phyloP scores from a whole-genome alignment of 1,140 invertebrate genomes.

The Zaprionus nigranus region DNA sequence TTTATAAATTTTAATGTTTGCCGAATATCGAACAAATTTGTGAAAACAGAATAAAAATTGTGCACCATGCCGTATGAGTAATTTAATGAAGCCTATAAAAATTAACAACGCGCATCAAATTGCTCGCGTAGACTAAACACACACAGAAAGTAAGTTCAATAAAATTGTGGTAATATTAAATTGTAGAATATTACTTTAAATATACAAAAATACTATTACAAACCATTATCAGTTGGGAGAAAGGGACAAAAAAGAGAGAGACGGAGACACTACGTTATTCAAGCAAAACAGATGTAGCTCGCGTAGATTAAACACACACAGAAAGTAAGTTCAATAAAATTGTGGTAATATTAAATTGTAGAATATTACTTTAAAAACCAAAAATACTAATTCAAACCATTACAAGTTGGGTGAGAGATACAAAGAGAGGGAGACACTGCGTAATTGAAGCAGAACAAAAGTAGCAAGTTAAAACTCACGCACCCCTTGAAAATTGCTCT shows the following conservation, averaged over 20 bases:
- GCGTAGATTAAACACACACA: background rate
- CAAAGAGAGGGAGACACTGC: background rate
- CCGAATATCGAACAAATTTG: conserved; percentile 6
- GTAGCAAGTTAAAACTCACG: conserved; percentile 16
- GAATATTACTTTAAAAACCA: background rate
- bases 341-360: background rate
- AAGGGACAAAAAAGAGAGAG: no score
- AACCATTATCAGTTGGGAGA: no score
- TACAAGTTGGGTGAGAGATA: background rate
- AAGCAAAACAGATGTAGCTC: background rate
- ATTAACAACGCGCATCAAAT: conserved; percentile 9
- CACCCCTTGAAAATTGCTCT: conserved; percentile 39
- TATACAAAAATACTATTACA: background rate
- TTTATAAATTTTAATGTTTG: background rate
- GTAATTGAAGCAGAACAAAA: background rate
- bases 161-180: background rate
- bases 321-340: background rate
- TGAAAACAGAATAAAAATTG: conserved; percentile 12
- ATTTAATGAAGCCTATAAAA: conserved; percentile 14
- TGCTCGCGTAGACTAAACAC: background rate
- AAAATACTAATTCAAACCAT: background rate
- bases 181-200: background rate
- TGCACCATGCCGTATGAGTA: conserved; percentile 22
- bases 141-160: background rate
- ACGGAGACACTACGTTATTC: no score